These are phyloP conservation scores for Leptonema lineaticorne DNA, from an alignment of 1,140 invertebrate species.

Conservation along the genomic window DNA sequence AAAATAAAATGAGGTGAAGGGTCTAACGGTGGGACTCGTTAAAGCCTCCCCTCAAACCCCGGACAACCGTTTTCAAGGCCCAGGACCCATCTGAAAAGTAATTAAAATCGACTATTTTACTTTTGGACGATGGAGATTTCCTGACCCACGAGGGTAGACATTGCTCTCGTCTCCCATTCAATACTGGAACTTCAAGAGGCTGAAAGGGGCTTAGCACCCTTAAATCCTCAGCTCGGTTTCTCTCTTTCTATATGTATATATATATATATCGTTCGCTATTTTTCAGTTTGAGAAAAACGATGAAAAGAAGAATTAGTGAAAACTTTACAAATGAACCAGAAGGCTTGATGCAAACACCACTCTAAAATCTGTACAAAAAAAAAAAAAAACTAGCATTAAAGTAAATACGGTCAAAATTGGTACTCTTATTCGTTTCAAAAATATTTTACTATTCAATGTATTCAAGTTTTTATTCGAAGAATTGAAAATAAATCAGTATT, in stretches of 20 bases:
- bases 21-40: background rate
- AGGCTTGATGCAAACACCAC: too few species aligned
- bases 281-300: too few species aligned
- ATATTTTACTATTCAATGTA: too few species aligned
- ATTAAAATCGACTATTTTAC: slow-evolving; percentile 40
- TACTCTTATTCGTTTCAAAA: too few species aligned
- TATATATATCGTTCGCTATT: too few species aligned
- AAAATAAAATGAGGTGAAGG: too few species aligned
- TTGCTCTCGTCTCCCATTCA: background rate
- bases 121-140: background rate
- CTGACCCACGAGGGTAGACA: background rate
- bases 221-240: background rate
- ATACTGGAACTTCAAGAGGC: background rate
- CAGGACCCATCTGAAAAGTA: slow-evolving; percentile 37
- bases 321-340: too few species aligned
- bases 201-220: slow-evolving; percentile 19
- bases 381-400: too few species aligned
- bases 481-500: too few species aligned
- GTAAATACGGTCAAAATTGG: too few species aligned
- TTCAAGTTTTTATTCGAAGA: too few species aligned
- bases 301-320: slow-evolving; percentile 26
- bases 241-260: background rate
- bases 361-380: too few species aligned
- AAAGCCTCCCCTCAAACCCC: background rate
- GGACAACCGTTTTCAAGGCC: slow-evolving; percentile 20